These are phyloP conservation scores for Dromaius novaehollandiae DNA, from an alignment of 2,113 vertebrate genomes.

Conservation along the genomic window DNA sequence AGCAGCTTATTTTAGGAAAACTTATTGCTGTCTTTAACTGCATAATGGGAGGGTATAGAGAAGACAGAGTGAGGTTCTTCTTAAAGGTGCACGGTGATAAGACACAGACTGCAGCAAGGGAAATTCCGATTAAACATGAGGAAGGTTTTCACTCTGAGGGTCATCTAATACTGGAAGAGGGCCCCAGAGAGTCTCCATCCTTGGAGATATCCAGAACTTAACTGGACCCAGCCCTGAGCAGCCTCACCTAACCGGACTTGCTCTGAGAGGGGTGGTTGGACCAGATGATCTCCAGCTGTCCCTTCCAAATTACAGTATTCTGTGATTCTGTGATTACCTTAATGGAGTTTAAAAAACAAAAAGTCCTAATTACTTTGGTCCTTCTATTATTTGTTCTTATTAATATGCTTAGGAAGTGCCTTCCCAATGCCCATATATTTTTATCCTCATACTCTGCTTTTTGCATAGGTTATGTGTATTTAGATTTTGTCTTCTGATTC, in stretches of 20 bases:
- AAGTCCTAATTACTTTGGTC: background rate
- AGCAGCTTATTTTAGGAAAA: background rate
- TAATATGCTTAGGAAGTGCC: background rate
- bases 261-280: background rate
- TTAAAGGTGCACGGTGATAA: background rate
- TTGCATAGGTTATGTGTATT: background rate
- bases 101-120: background rate
- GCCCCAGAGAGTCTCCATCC: background rate
- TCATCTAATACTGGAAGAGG: background rate
- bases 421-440: background rate
- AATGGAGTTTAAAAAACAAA: background rate
- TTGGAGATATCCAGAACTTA: background rate
- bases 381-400: background rate
- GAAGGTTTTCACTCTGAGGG: background rate
- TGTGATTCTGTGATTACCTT: background rate
- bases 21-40: background rate
- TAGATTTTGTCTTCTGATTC: background rate
- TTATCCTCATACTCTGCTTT: background rate
- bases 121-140: background rate
- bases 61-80: background rate
- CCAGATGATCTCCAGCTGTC: background rate
- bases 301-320: background rate
- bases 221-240: background rate
- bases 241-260: background rate
- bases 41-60: background rate